Conservation (phyloP, 2,113 vertebrate genomes). For the Nothoprocta pentlandii region DNA sequence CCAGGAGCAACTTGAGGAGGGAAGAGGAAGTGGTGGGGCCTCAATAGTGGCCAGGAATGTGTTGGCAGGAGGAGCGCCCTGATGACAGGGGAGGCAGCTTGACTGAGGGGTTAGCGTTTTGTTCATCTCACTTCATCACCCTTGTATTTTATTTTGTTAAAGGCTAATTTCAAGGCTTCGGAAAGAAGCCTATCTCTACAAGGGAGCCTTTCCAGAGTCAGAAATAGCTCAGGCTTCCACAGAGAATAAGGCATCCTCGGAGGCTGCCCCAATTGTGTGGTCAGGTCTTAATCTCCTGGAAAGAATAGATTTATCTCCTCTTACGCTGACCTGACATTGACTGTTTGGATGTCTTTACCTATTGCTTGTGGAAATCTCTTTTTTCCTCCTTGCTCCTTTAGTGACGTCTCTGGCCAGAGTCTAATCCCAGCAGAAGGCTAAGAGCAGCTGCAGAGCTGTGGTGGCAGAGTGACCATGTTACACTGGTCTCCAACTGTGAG, state of each 20-base stretch:
- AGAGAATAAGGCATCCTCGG: background rate
- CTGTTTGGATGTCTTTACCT: background rate
- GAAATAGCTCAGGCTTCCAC: background rate
- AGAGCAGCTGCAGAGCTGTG: background rate
- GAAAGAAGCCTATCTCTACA: background rate
- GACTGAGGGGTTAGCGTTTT: constrained; percentile 48
- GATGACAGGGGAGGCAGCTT: constrained; percentile 27
- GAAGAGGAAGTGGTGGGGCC: constrained; percentile 52
- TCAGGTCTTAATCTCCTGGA: background rate
- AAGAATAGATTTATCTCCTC: background rate
- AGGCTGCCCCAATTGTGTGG: background rate
- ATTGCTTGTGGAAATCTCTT: background rate
- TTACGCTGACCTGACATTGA: background rate
- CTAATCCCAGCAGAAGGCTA: background rate
- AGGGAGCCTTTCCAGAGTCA: background rate
- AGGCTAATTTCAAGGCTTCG: background rate
- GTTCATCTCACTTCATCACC: background rate
- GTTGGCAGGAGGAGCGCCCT: constrained; percentile 4
- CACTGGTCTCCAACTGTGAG: no score
- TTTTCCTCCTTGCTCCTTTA: background rate
- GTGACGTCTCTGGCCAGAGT: background rate
- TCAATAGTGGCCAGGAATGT: constrained; percentile 52
- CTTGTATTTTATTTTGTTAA: constrained; percentile 4
- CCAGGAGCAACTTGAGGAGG: constrained; percentile 64
- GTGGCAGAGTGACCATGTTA: background rate